Conservation (phyloP, 2,797 vertebrate species). For the Tragopan temminckii region DNA sequence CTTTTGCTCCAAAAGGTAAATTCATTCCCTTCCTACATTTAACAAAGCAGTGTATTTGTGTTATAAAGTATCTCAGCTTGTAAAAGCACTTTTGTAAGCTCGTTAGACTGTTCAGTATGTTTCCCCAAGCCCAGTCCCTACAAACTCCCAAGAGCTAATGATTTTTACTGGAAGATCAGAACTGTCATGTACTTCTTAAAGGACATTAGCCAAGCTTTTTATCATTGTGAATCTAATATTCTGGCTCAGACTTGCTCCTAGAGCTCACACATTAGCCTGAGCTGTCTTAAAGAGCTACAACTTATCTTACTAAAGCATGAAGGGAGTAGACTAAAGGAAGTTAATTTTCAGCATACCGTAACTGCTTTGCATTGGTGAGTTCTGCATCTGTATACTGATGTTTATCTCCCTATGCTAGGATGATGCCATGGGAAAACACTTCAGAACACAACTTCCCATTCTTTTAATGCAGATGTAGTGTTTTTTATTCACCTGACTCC, state of each 20-base stretch:
- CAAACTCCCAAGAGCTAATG: background rate
- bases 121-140: background rate
- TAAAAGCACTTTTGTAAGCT: background rate
- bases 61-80: background rate
- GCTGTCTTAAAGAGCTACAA: background rate
- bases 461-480: background rate
- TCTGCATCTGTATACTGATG: background rate
- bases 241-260: background rate
- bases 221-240: background rate
- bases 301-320: background rate
- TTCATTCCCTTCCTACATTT: background rate
- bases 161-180: background rate
- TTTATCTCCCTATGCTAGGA: background rate
- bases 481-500: background rate
- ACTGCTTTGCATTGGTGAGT: background rate
- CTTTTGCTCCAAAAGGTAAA: conserved; percentile 4
- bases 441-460: background rate
- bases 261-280: background rate
- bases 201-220: background rate
- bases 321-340: background rate
- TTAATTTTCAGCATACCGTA: background rate
- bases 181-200: background rate
- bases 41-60: background rate
- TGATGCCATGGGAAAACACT: background rate
- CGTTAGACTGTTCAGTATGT: background rate